phyloP scores from a whole-genome alignment of 2,797 vertebrate genomes.

The Cetoscarus ocellatus region DNA sequence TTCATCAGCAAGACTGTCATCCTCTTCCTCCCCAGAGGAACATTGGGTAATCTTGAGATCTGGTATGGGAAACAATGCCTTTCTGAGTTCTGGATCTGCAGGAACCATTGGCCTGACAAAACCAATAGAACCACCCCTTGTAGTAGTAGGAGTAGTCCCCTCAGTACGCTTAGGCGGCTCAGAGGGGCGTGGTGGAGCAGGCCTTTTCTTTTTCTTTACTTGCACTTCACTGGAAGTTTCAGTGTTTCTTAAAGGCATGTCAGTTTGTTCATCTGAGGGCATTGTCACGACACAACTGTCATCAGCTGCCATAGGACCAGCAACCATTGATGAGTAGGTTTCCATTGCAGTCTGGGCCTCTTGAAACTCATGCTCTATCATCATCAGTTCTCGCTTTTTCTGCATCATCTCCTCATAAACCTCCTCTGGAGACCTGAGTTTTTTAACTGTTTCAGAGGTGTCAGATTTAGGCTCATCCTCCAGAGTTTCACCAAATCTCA shows the following conservation, averaged over 20 bases:
- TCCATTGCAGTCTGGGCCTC: conserved; percentile 78
- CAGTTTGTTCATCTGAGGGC: conserved; percentile 82
- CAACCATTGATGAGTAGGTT: conserved; percentile 81
- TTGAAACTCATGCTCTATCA: conserved; percentile 85
- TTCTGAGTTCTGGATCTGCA: conserved; percentile 84
- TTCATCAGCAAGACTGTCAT: conserved; percentile 90
- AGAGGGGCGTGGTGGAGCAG: conserved; percentile 85
- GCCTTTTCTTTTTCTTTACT: conserved; percentile 88
- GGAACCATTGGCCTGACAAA: conserved; percentile 84
- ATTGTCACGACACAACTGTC: conserved; percentile 92
- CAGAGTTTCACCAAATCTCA: conserved; percentile 70
- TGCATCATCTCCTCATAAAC: conserved; percentile 91
- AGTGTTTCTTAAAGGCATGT: conserved; percentile 80
- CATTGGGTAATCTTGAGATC: conserved; percentile 99
- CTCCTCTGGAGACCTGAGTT: conserved; percentile 88
- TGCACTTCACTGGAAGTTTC: conserved; percentile 86
- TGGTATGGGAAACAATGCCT: conserved; percentile 92
- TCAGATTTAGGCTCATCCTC: conserved; percentile 80
- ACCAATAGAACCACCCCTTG: conserved; percentile 79
- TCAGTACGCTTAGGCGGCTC: conserved; percentile 82
- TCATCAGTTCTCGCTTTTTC: conserved; percentile 86
- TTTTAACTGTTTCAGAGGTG: conserved; percentile 85
- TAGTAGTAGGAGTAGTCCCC: conserved; percentile 69
- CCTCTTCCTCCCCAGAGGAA: conserved; percentile 95
- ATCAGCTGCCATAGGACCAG: conserved; percentile 77